Evolutionary conservation across 2,113 vertebrate species (phyloP), one percentile per base, ranked within the genome.

Genomic region (Nanorana parkeri): DNA sequence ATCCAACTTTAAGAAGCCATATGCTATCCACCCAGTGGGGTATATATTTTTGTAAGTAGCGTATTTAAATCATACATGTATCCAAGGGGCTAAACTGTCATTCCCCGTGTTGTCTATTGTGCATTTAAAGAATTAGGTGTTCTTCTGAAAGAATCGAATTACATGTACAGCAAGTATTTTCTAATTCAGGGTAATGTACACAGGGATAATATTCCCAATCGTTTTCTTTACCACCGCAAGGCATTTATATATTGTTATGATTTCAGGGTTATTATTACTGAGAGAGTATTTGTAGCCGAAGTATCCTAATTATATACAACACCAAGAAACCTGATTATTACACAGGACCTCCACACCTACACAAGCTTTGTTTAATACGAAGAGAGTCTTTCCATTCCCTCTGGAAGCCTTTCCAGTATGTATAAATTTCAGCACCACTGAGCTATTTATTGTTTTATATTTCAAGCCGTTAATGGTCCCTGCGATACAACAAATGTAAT

Each of bases 381-480:
- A 61, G 17, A 17, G n/a, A 16, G 52, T 56, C 52, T 56, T 17
- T 75, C 21, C 72, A 32, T 75, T 61, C 29, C 60, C 56, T 21
- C 55, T 60, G 71, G 54, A 74, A 74, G 68, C 71, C 54, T 75
- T 47, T n/a, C 15, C 58, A 2, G 56, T 52, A 21, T 52, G 17
- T 80, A 71, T 80, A 69, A 80, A 51, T 71, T 61, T 60, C 67
- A 71, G 54, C 21, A 72, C 55, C 55, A n/a, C 55, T 36, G 36
- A 36, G 78, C 67, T 72, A 63, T 47, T 80, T 80, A 61, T 71
- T 71, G 67, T 69, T 63, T 61, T 72, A 58, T 52, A 78, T 55
- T 78, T 65, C 63, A 78, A 20, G 55, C 21, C 71, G 55, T 63
- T 80, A 80, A 80, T 71, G 36, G 67, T 21, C 78, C 67, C 55